phyloP scores from a whole-genome alignment of 2,888 invertebrate genomes.

The Caenorhabditis becei region DNA sequence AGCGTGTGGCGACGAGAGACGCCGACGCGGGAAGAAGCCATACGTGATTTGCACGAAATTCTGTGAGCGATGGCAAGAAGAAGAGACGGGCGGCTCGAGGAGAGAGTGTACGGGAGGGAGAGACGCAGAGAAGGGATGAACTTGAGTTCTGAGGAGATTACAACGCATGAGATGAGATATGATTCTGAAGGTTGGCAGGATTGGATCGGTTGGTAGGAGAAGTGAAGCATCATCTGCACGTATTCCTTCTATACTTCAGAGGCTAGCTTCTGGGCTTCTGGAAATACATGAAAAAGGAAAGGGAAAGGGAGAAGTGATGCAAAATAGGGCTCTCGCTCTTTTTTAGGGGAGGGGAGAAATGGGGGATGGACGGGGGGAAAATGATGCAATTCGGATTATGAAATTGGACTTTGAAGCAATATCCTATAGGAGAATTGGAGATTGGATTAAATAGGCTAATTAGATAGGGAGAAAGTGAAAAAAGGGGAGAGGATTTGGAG shows the following conservation, averaged over 20 bases:
- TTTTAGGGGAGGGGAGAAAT: not conserved
- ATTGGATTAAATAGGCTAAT: not conserved
- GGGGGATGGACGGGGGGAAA: not conserved
- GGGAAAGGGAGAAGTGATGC: conserved; percentile 6
- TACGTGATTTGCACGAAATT: conserved; percentile 54
- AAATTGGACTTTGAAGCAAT: not conserved
- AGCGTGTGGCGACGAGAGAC: not conserved
- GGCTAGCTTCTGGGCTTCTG: conserved; percentile 83
- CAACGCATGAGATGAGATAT: too few species aligned
- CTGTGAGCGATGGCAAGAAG: conserved; percentile 41
- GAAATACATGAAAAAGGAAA: too few species aligned
- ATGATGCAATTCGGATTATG: conserved; percentile 28
- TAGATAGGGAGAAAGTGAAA: too few species aligned
- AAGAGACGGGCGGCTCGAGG: conserved; percentile 15
- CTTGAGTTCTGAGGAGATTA: conserved; percentile 8
- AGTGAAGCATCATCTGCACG: not conserved
- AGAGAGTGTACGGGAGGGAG: conserved; percentile 16
- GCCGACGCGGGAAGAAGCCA: not conserved
- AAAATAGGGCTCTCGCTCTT: not conserved
- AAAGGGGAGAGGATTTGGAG: too few species aligned
- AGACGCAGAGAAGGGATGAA: conserved; percentile 29
- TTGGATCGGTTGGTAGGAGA: conserved; percentile 83
- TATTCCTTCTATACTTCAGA: too few species aligned
- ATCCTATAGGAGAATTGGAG: not conserved
- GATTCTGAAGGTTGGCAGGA: conserved; percentile 7